phyloP scores from a whole-genome alignment of 92 coral and sea anemone genomes.

The Anthopleura xanthogrammica region DNA sequence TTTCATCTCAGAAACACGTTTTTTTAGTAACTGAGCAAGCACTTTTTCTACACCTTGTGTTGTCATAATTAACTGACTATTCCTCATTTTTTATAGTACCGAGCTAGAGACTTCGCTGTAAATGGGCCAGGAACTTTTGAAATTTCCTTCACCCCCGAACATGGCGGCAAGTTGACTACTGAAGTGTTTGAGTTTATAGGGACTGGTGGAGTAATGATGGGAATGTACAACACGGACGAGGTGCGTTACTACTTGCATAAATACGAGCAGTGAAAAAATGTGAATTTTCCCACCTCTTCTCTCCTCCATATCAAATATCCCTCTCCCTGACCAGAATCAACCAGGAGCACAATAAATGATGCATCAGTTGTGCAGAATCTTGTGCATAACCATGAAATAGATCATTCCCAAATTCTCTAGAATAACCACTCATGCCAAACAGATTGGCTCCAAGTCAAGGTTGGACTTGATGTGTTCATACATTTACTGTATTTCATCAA shows the following conservation, averaged over 20 bases:
- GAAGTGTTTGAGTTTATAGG: slow-evolving; percentile 97
- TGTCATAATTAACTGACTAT: neutral
- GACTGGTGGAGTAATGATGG: slow-evolving; percentile 99
- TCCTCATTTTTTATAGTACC: slow-evolving; percentile 57
- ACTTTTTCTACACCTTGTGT: neutral
- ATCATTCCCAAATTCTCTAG: too few species aligned
- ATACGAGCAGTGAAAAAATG: too few species aligned
- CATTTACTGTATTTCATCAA: too few species aligned
- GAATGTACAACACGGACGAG: slow-evolving; percentile 99
- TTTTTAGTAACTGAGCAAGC: neutral
- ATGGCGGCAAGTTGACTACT: slow-evolving; percentile 87
- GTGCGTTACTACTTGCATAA: slow-evolving; percentile 18
- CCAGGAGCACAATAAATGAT: too few species aligned
- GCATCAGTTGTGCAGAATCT: too few species aligned
- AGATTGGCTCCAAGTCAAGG: too few species aligned
- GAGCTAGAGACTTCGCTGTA: slow-evolving; percentile 95
- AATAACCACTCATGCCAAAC: too few species aligned
- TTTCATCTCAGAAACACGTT: neutral
- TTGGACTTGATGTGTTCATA: too few species aligned
- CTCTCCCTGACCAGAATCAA: too few species aligned
- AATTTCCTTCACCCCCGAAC: slow-evolving; percentile 82
- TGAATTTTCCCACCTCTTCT: too few species aligned
- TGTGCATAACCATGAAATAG: too few species aligned
- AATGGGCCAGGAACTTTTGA: slow-evolving; percentile 96
- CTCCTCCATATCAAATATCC: too few species aligned